Conservation (phyloP, 2,888 invertebrate species). For the Orchesellides sinensis region DNA sequence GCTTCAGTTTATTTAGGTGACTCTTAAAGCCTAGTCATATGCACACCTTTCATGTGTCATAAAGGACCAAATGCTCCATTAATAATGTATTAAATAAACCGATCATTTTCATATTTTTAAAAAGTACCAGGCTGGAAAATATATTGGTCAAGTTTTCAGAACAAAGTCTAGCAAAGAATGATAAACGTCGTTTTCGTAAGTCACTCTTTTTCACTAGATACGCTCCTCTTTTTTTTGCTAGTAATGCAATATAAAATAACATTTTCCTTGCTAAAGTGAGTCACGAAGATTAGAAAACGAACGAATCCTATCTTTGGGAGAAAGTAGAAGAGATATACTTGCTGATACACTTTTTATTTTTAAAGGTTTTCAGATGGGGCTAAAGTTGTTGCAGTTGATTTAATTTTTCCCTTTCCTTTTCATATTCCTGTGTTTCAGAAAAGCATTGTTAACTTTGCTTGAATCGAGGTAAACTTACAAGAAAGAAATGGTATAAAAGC, state of each 20-base stretch:
- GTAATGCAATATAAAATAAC: no score
- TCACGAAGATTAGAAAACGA: neutral
- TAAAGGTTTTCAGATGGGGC: conserved; percentile 36
- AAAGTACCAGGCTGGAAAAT: no score
- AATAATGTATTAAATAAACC: no score
- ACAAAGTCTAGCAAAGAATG: no score
- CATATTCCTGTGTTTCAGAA: neutral
- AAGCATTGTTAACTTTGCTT: conserved; percentile 29
- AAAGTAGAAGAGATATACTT: neutral
- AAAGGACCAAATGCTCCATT: no score
- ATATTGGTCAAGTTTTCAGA: no score
- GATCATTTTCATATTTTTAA: no score
- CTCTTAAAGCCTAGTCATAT: no score
- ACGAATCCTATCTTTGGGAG: neutral
- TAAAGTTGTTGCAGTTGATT: conserved; percentile 50
- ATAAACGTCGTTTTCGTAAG: neutral
- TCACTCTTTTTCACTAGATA: no score
- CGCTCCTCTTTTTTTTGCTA: no score
- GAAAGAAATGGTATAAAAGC: neutral
- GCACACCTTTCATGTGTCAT: no score
- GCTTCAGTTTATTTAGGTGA: no score
- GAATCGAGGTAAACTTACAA: neutral
- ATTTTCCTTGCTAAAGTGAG: neutral
- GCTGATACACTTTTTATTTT: neutral
- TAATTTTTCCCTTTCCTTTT: conserved; percentile 38